These are phyloP conservation scores for Axinella damicornis DNA, from an alignment of 37 sponge, comb jelly and placozoan species.

Conservation along the genomic window DNA sequence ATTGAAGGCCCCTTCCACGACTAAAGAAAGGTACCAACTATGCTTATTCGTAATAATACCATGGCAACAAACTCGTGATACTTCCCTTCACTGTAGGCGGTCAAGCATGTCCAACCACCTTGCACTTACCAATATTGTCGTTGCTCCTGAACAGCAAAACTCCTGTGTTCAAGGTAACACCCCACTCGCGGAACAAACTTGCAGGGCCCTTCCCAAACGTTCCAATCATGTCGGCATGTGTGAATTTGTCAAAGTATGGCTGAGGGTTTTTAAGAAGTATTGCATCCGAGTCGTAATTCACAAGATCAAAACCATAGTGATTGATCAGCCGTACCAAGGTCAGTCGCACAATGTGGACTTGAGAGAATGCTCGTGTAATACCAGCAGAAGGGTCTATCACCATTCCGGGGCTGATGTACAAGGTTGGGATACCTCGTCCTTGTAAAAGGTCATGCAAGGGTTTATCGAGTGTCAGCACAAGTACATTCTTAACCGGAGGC, in stretches of 20 bases:
- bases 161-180: conserved; percentile 57
- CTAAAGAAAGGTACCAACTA: too few relatives aligned
- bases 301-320: conserved; percentile 48
- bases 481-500: conserved; percentile 34
- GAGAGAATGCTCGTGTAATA: conserved; percentile 25
- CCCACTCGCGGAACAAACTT: conserved; percentile 38
- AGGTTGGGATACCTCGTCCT: conserved; percentile 1
- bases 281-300: conserved; percentile 60
- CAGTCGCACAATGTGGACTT: conserved; percentile 52
- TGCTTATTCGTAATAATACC: not conserved
- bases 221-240: conserved; percentile 41
- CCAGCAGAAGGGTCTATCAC: conserved; percentile 27
- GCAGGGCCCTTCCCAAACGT: conserved; percentile 51
- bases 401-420: conserved; percentile 32
- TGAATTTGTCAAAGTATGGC: conserved; percentile 33
- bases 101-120: too few relatives aligned
- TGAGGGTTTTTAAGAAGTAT: conserved; percentile 43
- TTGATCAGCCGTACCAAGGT: conserved; percentile 49
- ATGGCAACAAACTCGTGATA: too few relatives aligned
- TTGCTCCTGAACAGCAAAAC: conserved; percentile 37
- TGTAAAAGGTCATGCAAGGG: not conserved
- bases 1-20: too few relatives aligned
- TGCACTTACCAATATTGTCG: conserved; percentile 18
- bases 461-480: conserved; percentile 50
- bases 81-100: too few relatives aligned